phyloP scores from a whole-genome alignment of 1,140 invertebrate genomes.

The Procambarus clarkii region DNA sequence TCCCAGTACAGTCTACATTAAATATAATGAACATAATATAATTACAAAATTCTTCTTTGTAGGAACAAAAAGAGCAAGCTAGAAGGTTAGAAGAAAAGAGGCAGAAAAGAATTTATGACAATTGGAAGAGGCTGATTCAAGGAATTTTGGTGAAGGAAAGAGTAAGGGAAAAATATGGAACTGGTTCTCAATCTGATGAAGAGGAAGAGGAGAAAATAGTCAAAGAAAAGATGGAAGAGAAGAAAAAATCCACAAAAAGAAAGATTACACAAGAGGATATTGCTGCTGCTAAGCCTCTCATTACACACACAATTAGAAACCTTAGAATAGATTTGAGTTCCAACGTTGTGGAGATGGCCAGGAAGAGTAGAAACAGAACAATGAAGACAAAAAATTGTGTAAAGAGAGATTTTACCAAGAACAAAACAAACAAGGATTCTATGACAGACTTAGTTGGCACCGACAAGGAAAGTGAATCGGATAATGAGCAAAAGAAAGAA shows the following conservation, averaged over 20 bases:
- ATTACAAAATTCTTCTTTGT: slow-evolving; percentile 73
- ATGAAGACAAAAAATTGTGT: slow-evolving; percentile 49
- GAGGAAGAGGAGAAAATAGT: no score
- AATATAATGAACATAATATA: not conserved
- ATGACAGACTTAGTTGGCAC: not conserved
- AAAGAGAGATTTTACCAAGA: not conserved
- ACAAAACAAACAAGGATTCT: not conserved
- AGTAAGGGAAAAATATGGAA: slow-evolving; percentile 85
- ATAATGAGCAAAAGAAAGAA: slow-evolving; percentile 61
- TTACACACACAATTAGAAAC: slow-evolving; percentile 25
- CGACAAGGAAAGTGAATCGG: slow-evolving; percentile 31
- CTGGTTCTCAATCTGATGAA: not conserved
- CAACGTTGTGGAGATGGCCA: slow-evolving; percentile 65
- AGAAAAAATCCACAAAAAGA: not conserved
- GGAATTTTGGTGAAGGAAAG: slow-evolving; percentile 90
- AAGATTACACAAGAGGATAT: slow-evolving; percentile 30
- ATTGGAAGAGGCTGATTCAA: slow-evolving; percentile 92
- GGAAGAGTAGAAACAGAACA: slow-evolving; percentile 42
- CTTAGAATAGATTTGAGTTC: slow-evolving; percentile 55
- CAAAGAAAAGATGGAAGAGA: not conserved
- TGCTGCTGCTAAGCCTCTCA: slow-evolving; percentile 20
- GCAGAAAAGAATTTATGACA: slow-evolving; percentile 89
- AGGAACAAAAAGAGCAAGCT: slow-evolving; percentile 86
- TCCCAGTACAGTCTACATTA: no score
- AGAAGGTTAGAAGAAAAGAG: slow-evolving; percentile 85